Conservation (phyloP, 2,888 invertebrate species). For the Conops quadrifasciatus region DNA sequence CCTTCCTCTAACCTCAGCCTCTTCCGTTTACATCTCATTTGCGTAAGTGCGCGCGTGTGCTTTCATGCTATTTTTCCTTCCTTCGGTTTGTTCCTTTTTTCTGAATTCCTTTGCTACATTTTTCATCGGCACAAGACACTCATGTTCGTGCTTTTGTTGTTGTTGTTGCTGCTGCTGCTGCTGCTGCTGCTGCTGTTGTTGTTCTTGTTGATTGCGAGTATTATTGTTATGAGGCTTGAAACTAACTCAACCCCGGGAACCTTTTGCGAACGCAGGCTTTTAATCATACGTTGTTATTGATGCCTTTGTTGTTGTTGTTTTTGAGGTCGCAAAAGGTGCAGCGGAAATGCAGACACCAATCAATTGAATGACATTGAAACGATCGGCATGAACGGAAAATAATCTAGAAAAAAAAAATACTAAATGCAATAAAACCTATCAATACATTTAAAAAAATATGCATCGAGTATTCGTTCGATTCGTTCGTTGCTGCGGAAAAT, state of each 20-base stretch:
- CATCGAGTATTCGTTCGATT: no score
- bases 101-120: neutral
- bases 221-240: neutral
- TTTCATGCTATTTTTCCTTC: neutral
- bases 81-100: neutral
- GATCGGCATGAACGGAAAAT: neutral
- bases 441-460: no score
- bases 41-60: neutral
- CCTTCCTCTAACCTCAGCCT: neutral
- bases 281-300: slow-evolving; percentile 4
- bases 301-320: no score
- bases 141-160: no score
- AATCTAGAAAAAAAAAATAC: neutral
- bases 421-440: neutral
- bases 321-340: neutral
- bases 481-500: no score
- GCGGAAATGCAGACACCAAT: neutral
- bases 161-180: no score
- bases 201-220: neutral
- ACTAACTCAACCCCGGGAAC: neutral
- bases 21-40: neutral
- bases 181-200: no score
- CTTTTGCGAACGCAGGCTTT: neutral
- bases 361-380: slow-evolving; percentile 6
- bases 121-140: no score